These are phyloP conservation scores for Drosophila nasuta DNA, from an alignment of 1,140 invertebrate species.

Conservation along the genomic window DNA sequence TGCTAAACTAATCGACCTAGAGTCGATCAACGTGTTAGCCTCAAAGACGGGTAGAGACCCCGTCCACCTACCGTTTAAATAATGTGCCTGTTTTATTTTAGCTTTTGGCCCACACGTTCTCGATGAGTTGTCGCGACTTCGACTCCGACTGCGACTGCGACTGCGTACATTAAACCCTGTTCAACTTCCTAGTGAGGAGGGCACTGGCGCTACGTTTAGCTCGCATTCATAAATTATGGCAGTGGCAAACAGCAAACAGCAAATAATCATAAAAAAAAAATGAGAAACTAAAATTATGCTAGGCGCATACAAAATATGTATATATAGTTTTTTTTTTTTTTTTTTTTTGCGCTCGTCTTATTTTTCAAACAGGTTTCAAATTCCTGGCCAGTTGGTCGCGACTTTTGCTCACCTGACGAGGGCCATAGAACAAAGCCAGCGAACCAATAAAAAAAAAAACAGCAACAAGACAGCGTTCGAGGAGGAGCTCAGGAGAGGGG, in stretches of 20 bases:
- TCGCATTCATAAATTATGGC: conserved; percentile 79
- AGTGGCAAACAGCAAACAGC: conserved; percentile 55
- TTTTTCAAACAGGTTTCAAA: conserved; percentile 80
- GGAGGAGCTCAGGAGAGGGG: not conserved
- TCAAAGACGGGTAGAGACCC: conserved; percentile 44
- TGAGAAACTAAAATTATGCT: conserved; percentile 65
- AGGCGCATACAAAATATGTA: conserved; percentile 63
- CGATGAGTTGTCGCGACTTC: conserved; percentile 20
- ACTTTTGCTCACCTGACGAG: conserved; percentile 60
- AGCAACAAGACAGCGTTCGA: not conserved
- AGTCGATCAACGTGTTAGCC: conserved; percentile 31
- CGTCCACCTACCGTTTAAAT: conserved; percentile 2
- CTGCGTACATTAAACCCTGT: conserved; percentile 66
- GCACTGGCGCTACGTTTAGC: conserved; percentile 73
- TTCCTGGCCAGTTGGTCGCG: conserved; percentile 66
- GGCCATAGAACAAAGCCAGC: conserved; percentile 40
- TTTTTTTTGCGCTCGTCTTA: conserved; percentile 26
- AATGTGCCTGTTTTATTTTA: conserved; percentile 4
- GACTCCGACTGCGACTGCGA: conserved; percentile 13
- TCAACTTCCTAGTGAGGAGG: conserved; percentile 73
- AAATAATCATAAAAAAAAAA: conserved; percentile 25
- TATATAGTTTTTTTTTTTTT: not conserved
- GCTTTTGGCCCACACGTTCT: conserved; percentile 56
- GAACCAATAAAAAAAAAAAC: conserved; percentile 50
- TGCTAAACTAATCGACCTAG: conserved; percentile 25